These are phyloP conservation scores for Nomada flava DNA, from an alignment of 2,888 invertebrate species.

Conservation along the genomic window DNA sequence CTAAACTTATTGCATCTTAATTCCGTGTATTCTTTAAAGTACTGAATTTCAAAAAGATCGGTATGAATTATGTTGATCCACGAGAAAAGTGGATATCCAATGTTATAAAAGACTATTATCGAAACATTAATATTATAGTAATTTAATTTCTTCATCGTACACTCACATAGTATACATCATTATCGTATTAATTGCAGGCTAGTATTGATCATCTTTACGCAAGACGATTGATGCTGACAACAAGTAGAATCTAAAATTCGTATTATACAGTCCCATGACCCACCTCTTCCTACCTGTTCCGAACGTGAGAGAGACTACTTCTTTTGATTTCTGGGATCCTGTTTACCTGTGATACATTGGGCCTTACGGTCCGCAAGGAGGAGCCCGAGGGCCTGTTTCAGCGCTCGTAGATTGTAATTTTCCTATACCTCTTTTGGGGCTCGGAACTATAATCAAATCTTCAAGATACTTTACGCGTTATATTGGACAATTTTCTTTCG, in stretches of 20 bases:
- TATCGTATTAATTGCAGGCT: no score
- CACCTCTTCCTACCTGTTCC: constrained; percentile 55
- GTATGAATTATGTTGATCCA: constrained; percentile 1
- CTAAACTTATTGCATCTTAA: constrained; percentile 36
- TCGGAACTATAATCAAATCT: background rate
- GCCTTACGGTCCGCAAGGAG: constrained; percentile 72
- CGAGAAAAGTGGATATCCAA: background rate
- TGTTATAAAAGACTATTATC: background rate
- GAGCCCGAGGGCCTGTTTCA: constrained; percentile 41
- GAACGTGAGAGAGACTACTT: constrained; percentile 60
- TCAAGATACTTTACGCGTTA: constrained; percentile 3
- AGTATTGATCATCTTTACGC: background rate
- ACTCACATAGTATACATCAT: background rate
- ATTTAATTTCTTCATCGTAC: background rate
- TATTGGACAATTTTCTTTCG: background rate
- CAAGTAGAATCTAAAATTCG: constrained; percentile 18
- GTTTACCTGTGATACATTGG: constrained; percentile 76
- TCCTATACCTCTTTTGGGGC: background rate
- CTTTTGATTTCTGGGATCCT: constrained; percentile 74
- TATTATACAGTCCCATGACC: constrained; percentile 21
- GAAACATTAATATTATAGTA: constrained; percentile 5
- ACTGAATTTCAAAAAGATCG: background rate
- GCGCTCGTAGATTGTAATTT: constrained; percentile 23
- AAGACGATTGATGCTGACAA: background rate
- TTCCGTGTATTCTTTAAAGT: background rate